Evolutionary conservation across 2,113 vertebrate genomes (phyloP), one percentile per base, ranked within the genome.

Genomic region (Xenus cinereus): DNA sequence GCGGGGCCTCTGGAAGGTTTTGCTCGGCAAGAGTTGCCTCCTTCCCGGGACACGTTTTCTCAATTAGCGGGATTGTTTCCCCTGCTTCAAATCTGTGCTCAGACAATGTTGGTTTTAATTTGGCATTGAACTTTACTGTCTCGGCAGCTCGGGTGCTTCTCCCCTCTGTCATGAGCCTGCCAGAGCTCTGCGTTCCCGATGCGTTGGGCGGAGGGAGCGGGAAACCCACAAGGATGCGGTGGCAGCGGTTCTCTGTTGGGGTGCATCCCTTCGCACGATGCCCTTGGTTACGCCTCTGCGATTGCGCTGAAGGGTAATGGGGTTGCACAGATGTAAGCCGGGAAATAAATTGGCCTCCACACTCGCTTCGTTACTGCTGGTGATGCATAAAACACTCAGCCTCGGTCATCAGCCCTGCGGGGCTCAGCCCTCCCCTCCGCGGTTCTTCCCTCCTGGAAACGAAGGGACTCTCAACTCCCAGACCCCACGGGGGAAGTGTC

Each of bases 211-310:
- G 28, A 22, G 57, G 8, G 3, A 54, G 10, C 39, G 4, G 57
- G 24, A 5, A 3, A 39, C 35, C 54, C 10, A 3, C 19, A 9
- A 66, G 81, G 90, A 60, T 3, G 2, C 18, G 41, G 85, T 39
- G 22, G 68, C 51, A 26, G 57, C 63, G 2, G 1, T 14, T 32
- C 39, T 6, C 7, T 11, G 39, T 8, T 22, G 0, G 2, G 27
- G 7, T 27, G 64, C 23, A 1, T 37, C 2, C 27, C 63, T 30
- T 41, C 51, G 0, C 13, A 1, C 14, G 1, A 0, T 24, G 85
- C 75, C 69, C 68, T 60, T 9, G 75, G 86, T 39, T 43, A 19
- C 3, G 10, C 80, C 39, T 10, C 27, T 56, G 69, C 11, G 2
- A 3, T 45, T 15, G 63, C 18, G 10, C 80, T 76, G 6, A 50